Conservation (phyloP, 2,797 vertebrate genomes). For the Geotrypetes seraphini region DNA sequence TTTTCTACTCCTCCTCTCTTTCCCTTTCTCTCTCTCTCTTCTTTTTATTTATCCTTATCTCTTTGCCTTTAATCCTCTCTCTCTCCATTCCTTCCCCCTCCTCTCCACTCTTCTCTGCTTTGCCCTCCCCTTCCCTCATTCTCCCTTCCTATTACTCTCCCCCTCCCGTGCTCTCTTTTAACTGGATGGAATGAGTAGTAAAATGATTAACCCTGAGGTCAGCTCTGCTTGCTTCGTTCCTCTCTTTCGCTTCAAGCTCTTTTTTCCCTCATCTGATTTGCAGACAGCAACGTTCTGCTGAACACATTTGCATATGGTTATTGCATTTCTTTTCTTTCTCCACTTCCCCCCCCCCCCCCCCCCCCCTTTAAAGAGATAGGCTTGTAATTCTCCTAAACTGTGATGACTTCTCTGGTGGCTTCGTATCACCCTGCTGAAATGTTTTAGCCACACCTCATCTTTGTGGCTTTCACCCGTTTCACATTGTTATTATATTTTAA, state of each 20-base stretch:
- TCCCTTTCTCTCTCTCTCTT: background rate
- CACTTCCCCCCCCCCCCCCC: constrained; percentile 41
- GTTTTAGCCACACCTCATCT: no score
- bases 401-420: no score
- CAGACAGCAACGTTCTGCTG: constrained; percentile 37
- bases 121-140: background rate
- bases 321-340: constrained; percentile 25
- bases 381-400: no score
- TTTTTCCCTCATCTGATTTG: constrained; percentile 51
- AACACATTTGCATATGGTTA: constrained; percentile 46
- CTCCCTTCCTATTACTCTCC: background rate
- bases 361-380: constrained; percentile 50
- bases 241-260: constrained; percentile 48
- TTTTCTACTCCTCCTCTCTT: background rate
- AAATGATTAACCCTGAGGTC: constrained; percentile 52
- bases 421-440: no score
- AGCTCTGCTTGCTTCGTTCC: constrained; percentile 41
- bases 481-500: no score
- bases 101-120: background rate
- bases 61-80: background rate
- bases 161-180: background rate
- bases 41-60: background rate
- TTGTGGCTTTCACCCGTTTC: no score
- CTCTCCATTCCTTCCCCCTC: background rate
- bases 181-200: constrained; percentile 44